These are phyloP conservation scores for Phanerotoma sp. DNA, from an alignment of 2,888 invertebrate genomes.

Conservation along the genomic window DNA sequence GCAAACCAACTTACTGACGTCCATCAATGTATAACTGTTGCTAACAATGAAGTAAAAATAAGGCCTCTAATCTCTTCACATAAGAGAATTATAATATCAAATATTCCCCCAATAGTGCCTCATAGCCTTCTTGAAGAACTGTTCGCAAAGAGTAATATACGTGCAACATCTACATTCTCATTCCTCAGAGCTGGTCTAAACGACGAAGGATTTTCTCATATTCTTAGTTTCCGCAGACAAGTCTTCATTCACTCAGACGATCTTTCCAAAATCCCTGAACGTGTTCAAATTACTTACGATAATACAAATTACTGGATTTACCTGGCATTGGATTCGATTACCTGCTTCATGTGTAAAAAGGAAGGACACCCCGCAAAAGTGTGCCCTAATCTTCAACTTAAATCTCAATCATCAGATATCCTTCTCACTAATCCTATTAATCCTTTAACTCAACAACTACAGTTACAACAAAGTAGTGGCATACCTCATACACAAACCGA, in stretches of 20 bases:
- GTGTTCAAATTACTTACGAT: background rate
- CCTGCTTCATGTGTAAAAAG: background rate
- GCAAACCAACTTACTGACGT: background rate
- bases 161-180: background rate
- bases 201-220: background rate
- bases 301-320: no score
- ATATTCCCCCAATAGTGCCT: background rate
- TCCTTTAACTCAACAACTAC: background rate
- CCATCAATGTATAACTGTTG: background rate
- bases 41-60: no score
- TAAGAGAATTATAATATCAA: background rate
- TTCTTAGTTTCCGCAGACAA: background rate
- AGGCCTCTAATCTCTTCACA: background rate
- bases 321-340: background rate
- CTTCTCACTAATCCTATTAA: no score
- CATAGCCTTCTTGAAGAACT: background rate
- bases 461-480: no score
- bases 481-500: no score
- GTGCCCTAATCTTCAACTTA: background rate
- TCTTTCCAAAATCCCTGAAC: background rate
- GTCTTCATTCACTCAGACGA: background rate
- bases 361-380: background rate
- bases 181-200: background rate
- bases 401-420: background rate
- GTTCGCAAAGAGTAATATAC: background rate